These are phyloP conservation scores for Drosophila aldrichi DNA, from an alignment of 2,888 invertebrate genomes.

Conservation along the genomic window DNA sequence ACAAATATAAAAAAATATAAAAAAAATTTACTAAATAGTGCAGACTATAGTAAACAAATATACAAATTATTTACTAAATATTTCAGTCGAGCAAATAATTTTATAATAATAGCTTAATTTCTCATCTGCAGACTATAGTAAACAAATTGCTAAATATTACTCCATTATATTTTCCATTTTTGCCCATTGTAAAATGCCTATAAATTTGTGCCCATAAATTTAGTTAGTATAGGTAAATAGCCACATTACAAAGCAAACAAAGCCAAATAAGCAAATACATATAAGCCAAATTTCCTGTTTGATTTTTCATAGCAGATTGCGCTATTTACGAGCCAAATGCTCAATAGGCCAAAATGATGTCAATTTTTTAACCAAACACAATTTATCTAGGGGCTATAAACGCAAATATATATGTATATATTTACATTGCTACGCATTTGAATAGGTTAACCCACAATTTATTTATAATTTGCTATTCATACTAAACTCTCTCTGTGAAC, in stretches of 20 bases:
- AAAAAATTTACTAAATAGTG: too few relatives aligned
- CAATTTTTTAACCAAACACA: neutral
- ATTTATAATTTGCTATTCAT: neutral
- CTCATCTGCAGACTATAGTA: too few relatives aligned
- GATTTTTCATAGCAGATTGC: slow-evolving; percentile 17
- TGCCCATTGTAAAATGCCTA: neutral
- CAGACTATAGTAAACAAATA: too few relatives aligned
- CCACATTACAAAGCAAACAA: neutral
- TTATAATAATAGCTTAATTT: too few relatives aligned
- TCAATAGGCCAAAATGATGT: slow-evolving; percentile 2
- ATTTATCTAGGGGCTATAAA: neutral
- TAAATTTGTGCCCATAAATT: neutral
- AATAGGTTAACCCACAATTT: neutral
- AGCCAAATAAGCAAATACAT: slow-evolving; percentile 1
- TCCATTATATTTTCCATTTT: neutral
- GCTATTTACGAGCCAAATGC: slow-evolving; percentile 1
- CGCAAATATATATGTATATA: neutral
- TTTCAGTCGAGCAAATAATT: too few relatives aligned
- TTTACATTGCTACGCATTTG: too few relatives aligned
- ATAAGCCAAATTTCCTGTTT: neutral
- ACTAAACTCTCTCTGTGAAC: neutral
- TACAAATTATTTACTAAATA: too few relatives aligned
- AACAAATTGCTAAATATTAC: too few relatives aligned
- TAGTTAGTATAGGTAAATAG: neutral
- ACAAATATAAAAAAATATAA: too few relatives aligned